These are phyloP conservation scores for Petrophora chlorosata DNA, from an alignment of 2,888 invertebrate genomes.

Conservation along the genomic window DNA sequence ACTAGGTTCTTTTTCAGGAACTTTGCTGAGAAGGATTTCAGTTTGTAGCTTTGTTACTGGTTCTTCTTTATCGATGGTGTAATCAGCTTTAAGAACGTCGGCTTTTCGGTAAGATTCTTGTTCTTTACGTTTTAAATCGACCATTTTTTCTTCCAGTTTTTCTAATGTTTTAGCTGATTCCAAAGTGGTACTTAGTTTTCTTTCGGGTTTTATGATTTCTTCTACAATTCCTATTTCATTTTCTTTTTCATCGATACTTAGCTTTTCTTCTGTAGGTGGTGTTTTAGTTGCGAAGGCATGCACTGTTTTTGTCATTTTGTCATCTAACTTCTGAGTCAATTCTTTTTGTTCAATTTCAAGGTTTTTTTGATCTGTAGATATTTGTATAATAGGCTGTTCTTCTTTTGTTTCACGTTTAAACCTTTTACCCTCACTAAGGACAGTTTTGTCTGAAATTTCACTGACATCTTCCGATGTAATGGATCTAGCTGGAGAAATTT, in stretches of 20 bases:
- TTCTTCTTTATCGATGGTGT: slow-evolving; percentile 50
- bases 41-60: slow-evolving; percentile 48
- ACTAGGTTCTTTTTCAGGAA: slow-evolving; percentile 57
- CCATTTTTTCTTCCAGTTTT: slow-evolving; percentile 75
- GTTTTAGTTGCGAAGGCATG: not conserved
- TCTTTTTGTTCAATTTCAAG: slow-evolving; percentile 15
- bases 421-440: slow-evolving; percentile 67
- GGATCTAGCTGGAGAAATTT: slow-evolving; percentile 68
- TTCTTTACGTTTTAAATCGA: slow-evolving; percentile 64
- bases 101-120: slow-evolving; percentile 36
- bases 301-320: not conserved
- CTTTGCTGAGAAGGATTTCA: slow-evolving; percentile 49
- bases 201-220: slow-evolving; percentile 38
- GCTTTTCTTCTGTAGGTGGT: not conserved
- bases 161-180: slow-evolving; percentile 73
- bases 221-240: not conserved
- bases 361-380: slow-evolving; percentile 14
- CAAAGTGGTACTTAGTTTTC: slow-evolving; percentile 55
- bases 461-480: slow-evolving; percentile 80
- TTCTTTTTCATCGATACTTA: not conserved
- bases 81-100: slow-evolving; percentile 11
- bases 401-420: slow-evolving; percentile 47
- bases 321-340: not conserved
- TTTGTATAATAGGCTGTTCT: slow-evolving; percentile 21
- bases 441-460: slow-evolving; percentile 73